These are phyloP conservation scores for Spialia ferax DNA, from an alignment of 2,888 invertebrate genomes.

Conservation along the genomic window DNA sequence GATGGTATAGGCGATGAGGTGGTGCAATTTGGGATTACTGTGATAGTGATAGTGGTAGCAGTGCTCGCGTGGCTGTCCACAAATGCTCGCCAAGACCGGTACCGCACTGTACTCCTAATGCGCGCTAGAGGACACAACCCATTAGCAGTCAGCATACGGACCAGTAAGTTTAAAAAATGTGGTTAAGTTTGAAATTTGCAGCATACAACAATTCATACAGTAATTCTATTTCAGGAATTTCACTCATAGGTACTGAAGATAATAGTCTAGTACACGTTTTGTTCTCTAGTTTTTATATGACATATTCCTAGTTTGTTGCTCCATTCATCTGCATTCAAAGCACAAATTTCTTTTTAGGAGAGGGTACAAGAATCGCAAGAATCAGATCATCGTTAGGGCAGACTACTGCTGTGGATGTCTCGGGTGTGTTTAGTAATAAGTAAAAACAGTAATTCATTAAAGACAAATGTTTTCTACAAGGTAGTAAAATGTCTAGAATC, in stretches of 20 bases:
- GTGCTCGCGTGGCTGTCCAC: slow-evolving; percentile 93
- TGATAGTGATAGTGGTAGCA: slow-evolving; percentile 84
- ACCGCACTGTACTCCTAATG: slow-evolving; percentile 90
- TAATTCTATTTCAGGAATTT: too few relatives aligned
- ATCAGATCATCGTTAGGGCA: slow-evolving; percentile 7
- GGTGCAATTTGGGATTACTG: slow-evolving; percentile 89
- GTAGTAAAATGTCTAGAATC: too few relatives aligned
- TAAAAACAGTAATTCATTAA: background rate
- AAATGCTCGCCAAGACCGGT: slow-evolving; percentile 89
- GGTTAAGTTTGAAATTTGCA: too few relatives aligned
- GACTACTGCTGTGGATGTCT: background rate
- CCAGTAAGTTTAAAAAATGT: slow-evolving; percentile 59
- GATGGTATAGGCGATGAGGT: slow-evolving; percentile 96
- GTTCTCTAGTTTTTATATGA: background rate
- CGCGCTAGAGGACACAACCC: slow-evolving; percentile 70
- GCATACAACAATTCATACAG: too few relatives aligned
- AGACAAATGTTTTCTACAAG: too few relatives aligned
- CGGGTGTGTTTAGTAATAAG: background rate
- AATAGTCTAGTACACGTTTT: too few relatives aligned
- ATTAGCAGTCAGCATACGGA: slow-evolving; percentile 72
- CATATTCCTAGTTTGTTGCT: background rate
- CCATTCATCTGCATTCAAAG: background rate
- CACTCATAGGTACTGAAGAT: too few relatives aligned
- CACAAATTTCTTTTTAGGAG: slow-evolving; percentile 22
- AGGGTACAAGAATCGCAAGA: slow-evolving; percentile 15